Evolutionary conservation across 2,888 invertebrate species (phyloP), one percentile per base, ranked within the genome.

Genomic region (Diarsia mendica): DNA sequence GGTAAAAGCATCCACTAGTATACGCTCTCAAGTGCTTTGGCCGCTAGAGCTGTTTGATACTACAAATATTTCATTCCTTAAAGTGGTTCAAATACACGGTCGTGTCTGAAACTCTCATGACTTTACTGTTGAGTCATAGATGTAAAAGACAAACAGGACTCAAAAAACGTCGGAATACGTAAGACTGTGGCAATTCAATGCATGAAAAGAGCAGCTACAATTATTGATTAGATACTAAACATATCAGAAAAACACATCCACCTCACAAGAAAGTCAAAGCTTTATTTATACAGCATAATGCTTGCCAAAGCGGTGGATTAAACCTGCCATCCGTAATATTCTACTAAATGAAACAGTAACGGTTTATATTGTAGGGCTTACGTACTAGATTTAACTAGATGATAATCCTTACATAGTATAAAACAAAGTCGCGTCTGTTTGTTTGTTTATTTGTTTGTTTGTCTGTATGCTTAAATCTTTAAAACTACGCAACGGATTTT

Each of bases 41-140:
- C 20, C 2, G 6, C 3, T 18, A 15, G 51, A 74, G 10, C n/a
- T 51, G 10, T 20, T 46, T 23, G 23, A 23, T 48, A 48, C 46
- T 18, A 44, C 28, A 73, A n/a, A 39, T 75, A 44, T 73, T 55
- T 55, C 13, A 55, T 64, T 64, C 28, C 2, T 6, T 9, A 3
- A 48, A 76, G 46, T 55, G 8, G 13, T 64, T 13, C 15, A 39
- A 10, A 5, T 8, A 23, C 23, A 13, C 9, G 13, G 28, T 51
- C 10, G 23, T 33, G 23, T 15, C 4, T 20, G 20, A 20, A 33
- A 23, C 23, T 39, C 8, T 39, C 8, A 8, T 39, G 15, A 15
- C 8, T 28, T 49, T 51, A 20, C 48, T 18, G 33, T 23, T 48
- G 6, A 58, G 5, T 48, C n/a, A 46, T 53, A n/a, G 13, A 18